Percentiles rank a stretch among this genome's conserved stretches.
Conservation (phyloP, 2,888 invertebrate species). For the Agriopis marginaria region DNA sequence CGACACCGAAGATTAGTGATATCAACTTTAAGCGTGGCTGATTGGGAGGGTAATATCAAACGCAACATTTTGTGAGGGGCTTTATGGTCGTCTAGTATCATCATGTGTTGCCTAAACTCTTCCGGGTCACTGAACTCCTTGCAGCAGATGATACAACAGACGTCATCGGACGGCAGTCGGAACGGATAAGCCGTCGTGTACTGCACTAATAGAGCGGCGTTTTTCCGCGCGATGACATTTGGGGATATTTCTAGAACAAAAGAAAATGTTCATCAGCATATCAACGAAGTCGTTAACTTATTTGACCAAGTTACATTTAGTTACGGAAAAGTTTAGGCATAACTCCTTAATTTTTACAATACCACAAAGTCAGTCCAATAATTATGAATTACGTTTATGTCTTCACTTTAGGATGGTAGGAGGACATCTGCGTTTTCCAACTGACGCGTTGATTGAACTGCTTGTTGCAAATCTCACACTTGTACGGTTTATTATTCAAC, state of each 20-base stretch:
- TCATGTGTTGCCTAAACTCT: conserved; percentile 58
- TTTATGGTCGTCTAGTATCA: conserved; percentile 46
- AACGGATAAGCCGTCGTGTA: conserved; percentile 62
- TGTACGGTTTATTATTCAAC: conserved; percentile 7
- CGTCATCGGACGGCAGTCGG: conserved; percentile 48
- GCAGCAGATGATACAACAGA: conserved; percentile 50
- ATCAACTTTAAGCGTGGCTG: conserved; percentile 42
- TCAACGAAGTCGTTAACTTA: conserved; percentile 4
- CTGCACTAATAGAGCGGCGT: conserved; percentile 57
- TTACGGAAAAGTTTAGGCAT: not conserved
- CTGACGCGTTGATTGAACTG: conserved; percentile 1
- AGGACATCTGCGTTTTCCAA: not conserved
- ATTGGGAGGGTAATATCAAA: conserved; percentile 14
- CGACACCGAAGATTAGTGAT: conserved; percentile 52
- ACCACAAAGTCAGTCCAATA: too few species aligned
- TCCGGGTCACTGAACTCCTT: conserved; percentile 51
- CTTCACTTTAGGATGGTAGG: not conserved
- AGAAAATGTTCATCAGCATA: conserved; percentile 50
- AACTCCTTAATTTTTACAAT: not conserved
- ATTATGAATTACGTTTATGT: not conserved
- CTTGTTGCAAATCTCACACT: conserved; percentile 19
- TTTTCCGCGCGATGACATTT: conserved; percentile 53
- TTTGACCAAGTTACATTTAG: not conserved
- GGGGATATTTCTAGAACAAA: conserved; percentile 62
- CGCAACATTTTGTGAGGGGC: conserved; percentile 29